Evolutionary conservation across 2,797 vertebrate genomes (phyloP), one percentile per base, ranked within the genome.

Genomic region (Xiphorhynchus erythropygius): DNA sequence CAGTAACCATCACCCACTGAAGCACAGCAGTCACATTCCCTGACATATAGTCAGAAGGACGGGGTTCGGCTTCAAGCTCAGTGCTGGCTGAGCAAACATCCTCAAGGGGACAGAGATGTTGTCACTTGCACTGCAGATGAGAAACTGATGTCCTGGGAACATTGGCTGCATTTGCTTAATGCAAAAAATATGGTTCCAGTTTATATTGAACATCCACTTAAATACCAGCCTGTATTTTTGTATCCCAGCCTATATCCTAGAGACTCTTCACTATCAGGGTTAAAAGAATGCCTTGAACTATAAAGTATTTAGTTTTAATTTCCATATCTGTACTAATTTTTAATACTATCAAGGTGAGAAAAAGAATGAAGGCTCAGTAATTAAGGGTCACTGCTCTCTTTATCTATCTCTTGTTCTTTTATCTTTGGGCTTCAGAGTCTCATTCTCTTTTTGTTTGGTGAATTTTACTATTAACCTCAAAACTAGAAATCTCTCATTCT

Each of bases 261-360:
- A 93, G 75, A 65, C 3, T 85, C 53, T 84, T 89, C 65, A 71
- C 4, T 41, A 52, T 32, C 35, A 65, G 68, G 47, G 47, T 87
- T 89, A 86, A 77, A 94, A 25, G 3, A 91, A 69, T 53, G 30
- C 60, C 60, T 87, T 90, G 81, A 70, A 89, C 71, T 94, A 37
- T 19, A 89, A 63, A 84, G 46, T 69, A 71, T 88, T 94, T 94
- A 68, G 79, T 91, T 92, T 89, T 82, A 49, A 84, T 87, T 84
- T 67, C 90, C 60, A 41, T 56, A 39, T 74, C 83, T 79, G 3
- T 35, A 69, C 10, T 73, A 75, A n/a, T 67, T 80, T 90, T 84
- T 83, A 87, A 87, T 63, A 46, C 18, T 74, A 35, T 16, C 64
- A 46, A 87, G 14, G 9, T 67, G 37, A 92, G 56, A 92, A 25